These are phyloP conservation scores for Drosophila sturtevanti DNA, from an alignment of 1,140 invertebrate species.

Conservation along the genomic window DNA sequence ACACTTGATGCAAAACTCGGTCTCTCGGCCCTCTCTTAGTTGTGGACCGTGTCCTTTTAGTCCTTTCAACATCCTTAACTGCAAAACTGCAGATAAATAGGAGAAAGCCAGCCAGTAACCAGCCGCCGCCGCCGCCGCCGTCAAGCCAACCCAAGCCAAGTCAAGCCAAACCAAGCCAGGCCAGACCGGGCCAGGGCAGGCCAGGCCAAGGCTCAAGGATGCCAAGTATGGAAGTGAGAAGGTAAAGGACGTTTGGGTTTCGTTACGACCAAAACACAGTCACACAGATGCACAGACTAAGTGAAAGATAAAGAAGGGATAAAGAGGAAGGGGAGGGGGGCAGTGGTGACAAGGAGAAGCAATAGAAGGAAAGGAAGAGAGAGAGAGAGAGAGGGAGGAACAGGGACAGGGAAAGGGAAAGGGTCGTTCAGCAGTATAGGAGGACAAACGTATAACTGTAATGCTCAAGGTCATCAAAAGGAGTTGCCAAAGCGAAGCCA, in stretches of 20 bases:
- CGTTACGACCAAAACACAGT: constrained; percentile 16
- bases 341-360: too few relatives aligned
- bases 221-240: neutral
- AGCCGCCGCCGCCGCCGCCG: neutral
- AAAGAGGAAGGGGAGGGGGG: too few relatives aligned
- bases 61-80: constrained; percentile 41
- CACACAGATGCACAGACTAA: neutral
- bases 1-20: constrained; percentile 70
- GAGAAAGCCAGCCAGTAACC: constrained; percentile 24
- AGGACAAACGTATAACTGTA: constrained; percentile 66
- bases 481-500: constrained; percentile 32
- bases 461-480: constrained; percentile 77
- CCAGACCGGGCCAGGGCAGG: too few relatives aligned
- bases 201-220: constrained; percentile 27
- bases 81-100: constrained; percentile 54
- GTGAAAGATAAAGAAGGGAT: neutral
- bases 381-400: too few relatives aligned
- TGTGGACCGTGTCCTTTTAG: constrained; percentile 16
- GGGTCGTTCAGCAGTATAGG: too few relatives aligned
- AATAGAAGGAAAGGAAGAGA: too few relatives aligned
- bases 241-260: neutral
- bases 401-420: constrained; percentile 5
- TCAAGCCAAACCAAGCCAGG: constrained; percentile 16
- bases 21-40: constrained; percentile 25
- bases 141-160: constrained; percentile 17